Percentiles rank a stretch among this genome's conserved stretches.
Evolutionary conservation across 2,797 vertebrate species (phyloP).

Genomic region (Phrynocephalus guinanensis): DNA sequence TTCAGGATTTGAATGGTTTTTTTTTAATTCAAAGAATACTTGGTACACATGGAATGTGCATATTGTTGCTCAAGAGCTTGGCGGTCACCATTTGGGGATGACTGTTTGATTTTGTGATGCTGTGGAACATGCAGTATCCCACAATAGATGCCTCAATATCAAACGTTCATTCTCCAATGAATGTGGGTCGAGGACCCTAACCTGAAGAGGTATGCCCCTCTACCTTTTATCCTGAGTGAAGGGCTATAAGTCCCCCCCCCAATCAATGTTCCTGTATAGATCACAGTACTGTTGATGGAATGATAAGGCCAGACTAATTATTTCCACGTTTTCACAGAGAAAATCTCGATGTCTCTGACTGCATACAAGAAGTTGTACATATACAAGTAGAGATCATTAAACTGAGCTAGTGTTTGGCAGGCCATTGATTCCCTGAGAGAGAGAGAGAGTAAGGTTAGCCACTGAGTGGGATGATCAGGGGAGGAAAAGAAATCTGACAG

Average conservation of each 20-base stretch:
- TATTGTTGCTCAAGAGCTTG: background rate
- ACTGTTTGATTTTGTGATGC: background rate
- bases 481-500: background rate
- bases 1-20: background rate
- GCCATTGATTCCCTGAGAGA: background rate
- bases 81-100: background rate
- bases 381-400: background rate
- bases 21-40: background rate
- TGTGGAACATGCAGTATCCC: background rate
- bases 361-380: too few relatives aligned
- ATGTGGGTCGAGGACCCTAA: background rate
- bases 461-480: background rate
- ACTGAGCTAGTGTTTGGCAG: background rate
- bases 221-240: background rate
- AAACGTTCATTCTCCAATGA: background rate
- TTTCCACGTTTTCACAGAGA: too few relatives aligned
- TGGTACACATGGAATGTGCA: background rate
- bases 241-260: too few relatives aligned
- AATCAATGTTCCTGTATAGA: too few relatives aligned
- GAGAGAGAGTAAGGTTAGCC: background rate
- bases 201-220: too few relatives aligned
- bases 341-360: background rate
- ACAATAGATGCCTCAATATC: background rate
- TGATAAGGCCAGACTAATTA: background rate
- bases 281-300: background rate